Percentiles rank a stretch among this genome's conserved stretches.
Evolutionary conservation across 2,113 vertebrate genomes (phyloP).

Genomic region (Macrotus californicus): DNA sequence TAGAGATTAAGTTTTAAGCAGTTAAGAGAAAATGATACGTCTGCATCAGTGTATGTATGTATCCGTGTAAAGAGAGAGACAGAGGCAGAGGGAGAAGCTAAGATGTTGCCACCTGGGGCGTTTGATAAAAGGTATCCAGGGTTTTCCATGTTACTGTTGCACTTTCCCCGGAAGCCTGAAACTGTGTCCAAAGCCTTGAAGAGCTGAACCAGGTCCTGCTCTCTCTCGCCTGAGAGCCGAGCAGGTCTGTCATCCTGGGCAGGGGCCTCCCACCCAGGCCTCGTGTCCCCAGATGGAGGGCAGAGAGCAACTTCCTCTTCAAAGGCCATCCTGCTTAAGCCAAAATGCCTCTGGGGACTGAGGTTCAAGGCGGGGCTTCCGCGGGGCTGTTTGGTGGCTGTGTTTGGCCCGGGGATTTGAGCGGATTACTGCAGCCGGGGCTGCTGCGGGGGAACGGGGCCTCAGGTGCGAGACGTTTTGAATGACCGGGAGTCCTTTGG

Average conservation of each 20-base stretch:
- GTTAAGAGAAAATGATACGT: background rate
- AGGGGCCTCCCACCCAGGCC: background rate
- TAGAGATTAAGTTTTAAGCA: background rate
- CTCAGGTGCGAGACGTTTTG: slow-evolving; percentile 80
- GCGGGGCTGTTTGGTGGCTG: slow-evolving; percentile 62
- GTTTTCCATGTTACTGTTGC: background rate
- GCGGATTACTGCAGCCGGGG: slow-evolving; percentile 64
- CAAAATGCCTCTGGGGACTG: slow-evolving; percentile 62
- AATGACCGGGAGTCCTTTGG: slow-evolving; percentile 69
- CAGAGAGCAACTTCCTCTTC: background rate
- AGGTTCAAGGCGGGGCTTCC: slow-evolving; percentile 72
- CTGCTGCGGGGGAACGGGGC: slow-evolving; percentile 67
- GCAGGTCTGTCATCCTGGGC: no score
- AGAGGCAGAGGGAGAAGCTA: no score
- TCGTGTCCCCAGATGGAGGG: background rate
- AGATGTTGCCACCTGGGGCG: accelerated
- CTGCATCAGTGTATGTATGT: background rate
- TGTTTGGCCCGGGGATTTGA: slow-evolving; percentile 76
- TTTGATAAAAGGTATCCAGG: background rate
- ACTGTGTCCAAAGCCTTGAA: background rate
- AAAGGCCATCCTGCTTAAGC: slow-evolving; percentile 55
- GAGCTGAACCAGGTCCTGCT: accelerated
- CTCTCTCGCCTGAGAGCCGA: accelerated
- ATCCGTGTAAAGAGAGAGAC: accelerated
- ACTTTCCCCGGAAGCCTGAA: background rate